These are phyloP conservation scores for Myotis findleyi DNA, from an alignment of 2,797 vertebrate species.

Conservation along the genomic window DNA sequence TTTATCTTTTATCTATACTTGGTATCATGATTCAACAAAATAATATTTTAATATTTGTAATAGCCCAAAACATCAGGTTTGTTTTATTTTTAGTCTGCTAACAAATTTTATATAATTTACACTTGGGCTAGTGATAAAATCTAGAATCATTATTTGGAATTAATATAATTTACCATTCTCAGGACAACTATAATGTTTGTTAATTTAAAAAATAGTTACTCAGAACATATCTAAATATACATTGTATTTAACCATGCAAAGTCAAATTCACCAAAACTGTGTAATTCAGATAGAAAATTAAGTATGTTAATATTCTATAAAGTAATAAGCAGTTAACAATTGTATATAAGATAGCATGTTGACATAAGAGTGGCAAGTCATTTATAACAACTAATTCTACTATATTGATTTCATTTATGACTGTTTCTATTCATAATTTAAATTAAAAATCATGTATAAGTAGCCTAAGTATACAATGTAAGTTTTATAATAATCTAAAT, in stretches of 20 bases:
- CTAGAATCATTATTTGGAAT: neutral
- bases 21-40: neutral
- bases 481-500: neutral
- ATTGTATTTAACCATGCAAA: conserved; percentile 23
- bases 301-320: neutral
- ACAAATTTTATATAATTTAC: neutral
- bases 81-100: conserved; percentile 25
- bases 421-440: conserved; percentile 18
- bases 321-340: neutral
- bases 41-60: neutral
- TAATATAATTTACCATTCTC: conserved; percentile 20
- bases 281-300: conserved; percentile 7
- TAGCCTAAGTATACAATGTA: neutral
- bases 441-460: conserved; percentile 34
- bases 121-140: neutral
- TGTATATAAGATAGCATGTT: neutral
- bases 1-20: neutral
- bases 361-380: neutral
- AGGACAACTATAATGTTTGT: neutral
- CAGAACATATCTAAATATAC: neutral
- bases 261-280: neutral
- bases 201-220: conserved; percentile 4
- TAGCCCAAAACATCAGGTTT: neutral
- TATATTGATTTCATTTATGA: neutral
- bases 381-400: neutral